Evolutionary conservation across 2,113 vertebrate species (phyloP).

Genomic region (Gobius niger): DNA sequence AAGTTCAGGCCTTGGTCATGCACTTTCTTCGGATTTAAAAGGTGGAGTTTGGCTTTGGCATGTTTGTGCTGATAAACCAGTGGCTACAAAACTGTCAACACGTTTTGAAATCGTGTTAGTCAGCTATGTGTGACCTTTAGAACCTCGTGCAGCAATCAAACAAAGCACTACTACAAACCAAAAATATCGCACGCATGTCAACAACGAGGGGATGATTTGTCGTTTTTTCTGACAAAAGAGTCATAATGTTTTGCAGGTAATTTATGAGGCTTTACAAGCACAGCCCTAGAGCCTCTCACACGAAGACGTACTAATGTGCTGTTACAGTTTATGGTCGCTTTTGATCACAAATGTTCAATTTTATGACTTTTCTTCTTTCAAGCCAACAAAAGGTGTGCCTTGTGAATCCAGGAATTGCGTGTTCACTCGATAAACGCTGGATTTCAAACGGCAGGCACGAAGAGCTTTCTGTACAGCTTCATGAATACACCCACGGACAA

Average conservation of each 20-base stretch:
- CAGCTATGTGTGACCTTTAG: background rate
- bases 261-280: background rate
- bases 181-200: background rate
- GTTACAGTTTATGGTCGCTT: no score
- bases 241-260: background rate
- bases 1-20: background rate
- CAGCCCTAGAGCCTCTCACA: background rate
- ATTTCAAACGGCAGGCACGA: no score
- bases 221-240: background rate
- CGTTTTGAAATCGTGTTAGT: background rate
- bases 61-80: background rate
- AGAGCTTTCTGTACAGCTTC: no score
- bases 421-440: no score
- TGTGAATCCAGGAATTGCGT: no score
- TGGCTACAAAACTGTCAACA: background rate
- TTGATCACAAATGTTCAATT: no score
- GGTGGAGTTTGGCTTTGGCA: conserved; percentile 3
- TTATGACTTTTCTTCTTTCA: no score
- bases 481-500: no score
- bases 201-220: background rate
- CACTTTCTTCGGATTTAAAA: conserved; percentile 6
- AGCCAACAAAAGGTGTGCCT: no score
- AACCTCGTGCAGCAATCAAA: no score
- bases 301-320: no score
- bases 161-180: background rate